phyloP scores from a whole-genome alignment of 2,113 vertebrate species.

The Ptilorrhoa leucosticta region DNA sequence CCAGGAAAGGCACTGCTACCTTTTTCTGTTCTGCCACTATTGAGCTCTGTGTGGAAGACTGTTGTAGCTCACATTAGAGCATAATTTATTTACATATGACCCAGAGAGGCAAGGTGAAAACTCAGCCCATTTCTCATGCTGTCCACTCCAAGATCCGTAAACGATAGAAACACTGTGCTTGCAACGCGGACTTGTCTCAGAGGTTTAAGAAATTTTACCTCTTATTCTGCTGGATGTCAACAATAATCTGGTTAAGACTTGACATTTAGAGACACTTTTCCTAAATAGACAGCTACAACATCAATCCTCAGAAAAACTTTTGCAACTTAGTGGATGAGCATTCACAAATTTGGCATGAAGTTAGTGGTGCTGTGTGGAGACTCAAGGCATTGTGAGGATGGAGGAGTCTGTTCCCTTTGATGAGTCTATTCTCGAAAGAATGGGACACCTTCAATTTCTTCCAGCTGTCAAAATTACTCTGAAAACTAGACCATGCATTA shows the following conservation, averaged over 20 bases:
- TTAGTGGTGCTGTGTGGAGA: neutral
- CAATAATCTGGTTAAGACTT: neutral
- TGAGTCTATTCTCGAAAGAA: neutral
- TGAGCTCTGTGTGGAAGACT: neutral
- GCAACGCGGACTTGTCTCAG: neutral
- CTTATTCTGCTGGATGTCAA: neutral
- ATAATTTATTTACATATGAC: constrained; percentile 6
- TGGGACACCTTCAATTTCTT: neutral
- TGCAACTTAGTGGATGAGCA: neutral
- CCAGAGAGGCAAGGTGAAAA: neutral
- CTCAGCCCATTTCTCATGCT: constrained; percentile 1
- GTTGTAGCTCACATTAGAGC: neutral
- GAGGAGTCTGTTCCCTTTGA: neutral
- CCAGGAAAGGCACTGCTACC: neutral
- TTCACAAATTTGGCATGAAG: neutral
- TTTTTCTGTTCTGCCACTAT: neutral
- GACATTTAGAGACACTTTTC: neutral
- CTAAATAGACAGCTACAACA: neutral
- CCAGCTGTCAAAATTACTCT: neutral
- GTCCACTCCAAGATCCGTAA: neutral
- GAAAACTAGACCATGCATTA: neutral
- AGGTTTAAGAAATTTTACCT: neutral
- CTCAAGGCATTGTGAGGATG: neutral
- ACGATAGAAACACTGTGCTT: neutral
- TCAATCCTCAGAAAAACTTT: neutral